Conservation (phyloP, 2,888 invertebrate species). For the Troides helena region DNA sequence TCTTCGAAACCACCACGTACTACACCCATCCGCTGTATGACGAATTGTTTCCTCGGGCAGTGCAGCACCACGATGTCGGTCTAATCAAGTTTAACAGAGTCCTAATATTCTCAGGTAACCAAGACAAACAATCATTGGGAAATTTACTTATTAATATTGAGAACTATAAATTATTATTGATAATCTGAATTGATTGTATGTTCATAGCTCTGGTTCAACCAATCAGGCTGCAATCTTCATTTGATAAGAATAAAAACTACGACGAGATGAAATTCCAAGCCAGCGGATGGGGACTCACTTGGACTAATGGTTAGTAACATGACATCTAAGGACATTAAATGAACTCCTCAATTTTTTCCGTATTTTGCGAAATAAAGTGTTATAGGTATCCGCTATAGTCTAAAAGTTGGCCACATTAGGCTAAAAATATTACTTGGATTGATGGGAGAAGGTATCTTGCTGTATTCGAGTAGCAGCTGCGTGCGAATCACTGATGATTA, state of each 20-base stretch:
- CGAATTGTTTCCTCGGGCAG: constrained; percentile 38
- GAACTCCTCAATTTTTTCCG: no score
- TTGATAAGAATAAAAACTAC: constrained; percentile 51
- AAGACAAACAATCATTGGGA: no score
- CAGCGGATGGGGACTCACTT: constrained; percentile 63
- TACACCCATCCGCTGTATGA: constrained; percentile 55
- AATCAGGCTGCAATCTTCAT: constrained; percentile 53
- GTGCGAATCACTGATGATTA: no score
- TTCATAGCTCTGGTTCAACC: constrained; percentile 54
- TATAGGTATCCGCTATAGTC: no score
- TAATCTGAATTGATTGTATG: neutral
- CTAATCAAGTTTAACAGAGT: constrained; percentile 46
- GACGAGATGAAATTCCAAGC: constrained; percentile 44
- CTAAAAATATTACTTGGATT: no score
- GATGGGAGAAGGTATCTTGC: no score
- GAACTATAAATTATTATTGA: no score
- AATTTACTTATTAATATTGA: no score
- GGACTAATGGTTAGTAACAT: constrained; percentile 45
- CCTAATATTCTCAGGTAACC: constrained; percentile 42
- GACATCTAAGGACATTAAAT: no score
- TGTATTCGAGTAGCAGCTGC: no score
- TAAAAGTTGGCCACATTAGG: no score
- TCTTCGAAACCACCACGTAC: constrained; percentile 55
- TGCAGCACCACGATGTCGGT: constrained; percentile 60
- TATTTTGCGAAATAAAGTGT: no score